These are phyloP conservation scores for Pachydiplax longipennis DNA, from an alignment of 2,888 invertebrate species.

Conservation along the genomic window DNA sequence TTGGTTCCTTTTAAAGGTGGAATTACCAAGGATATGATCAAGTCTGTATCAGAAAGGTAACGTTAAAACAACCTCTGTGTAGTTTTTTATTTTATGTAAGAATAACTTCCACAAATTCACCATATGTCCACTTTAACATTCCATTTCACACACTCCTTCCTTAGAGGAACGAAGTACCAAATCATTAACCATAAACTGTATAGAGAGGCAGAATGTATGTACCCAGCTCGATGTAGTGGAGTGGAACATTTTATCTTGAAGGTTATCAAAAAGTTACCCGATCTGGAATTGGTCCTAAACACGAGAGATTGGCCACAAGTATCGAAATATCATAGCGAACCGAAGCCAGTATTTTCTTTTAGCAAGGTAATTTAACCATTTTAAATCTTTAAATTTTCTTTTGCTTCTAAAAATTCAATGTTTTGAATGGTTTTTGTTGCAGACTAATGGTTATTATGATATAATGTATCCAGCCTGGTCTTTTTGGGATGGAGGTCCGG, in stretches of 20 bases:
- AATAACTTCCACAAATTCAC: background rate
- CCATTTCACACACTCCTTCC: too few relatives aligned
- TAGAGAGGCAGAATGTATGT: slow-evolving; percentile 85
- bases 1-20: slow-evolving; percentile 74
- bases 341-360: slow-evolving; percentile 91
- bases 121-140: background rate
- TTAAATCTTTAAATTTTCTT: background rate
- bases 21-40: slow-evolving; percentile 72
- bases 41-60: slow-evolving; percentile 52
- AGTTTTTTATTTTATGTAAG: background rate
- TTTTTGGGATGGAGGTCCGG: slow-evolving; percentile 98
- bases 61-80: background rate
- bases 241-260: slow-evolving; percentile 86
- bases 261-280: slow-evolving; percentile 72
- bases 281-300: slow-evolving; percentile 88
- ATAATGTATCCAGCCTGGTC: slow-evolving; percentile 97
- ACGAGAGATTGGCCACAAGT: slow-evolving; percentile 94
- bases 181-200: slow-evolving; percentile 82
- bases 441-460: slow-evolving; percentile 81
- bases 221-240: slow-evolving; percentile 90
- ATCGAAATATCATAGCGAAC: slow-evolving; percentile 66
- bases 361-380: slow-evolving; percentile 74
- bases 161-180: slow-evolving; percentile 80
- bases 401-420: background rate
- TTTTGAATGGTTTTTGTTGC: slow-evolving; percentile 47